A percentile compares a stretch with the other conserved stretches of the same genome.
phyloP scores from a whole-genome alignment of 2,113 vertebrate genomes.

The Rhinolophus ferrumequinum region DNA sequence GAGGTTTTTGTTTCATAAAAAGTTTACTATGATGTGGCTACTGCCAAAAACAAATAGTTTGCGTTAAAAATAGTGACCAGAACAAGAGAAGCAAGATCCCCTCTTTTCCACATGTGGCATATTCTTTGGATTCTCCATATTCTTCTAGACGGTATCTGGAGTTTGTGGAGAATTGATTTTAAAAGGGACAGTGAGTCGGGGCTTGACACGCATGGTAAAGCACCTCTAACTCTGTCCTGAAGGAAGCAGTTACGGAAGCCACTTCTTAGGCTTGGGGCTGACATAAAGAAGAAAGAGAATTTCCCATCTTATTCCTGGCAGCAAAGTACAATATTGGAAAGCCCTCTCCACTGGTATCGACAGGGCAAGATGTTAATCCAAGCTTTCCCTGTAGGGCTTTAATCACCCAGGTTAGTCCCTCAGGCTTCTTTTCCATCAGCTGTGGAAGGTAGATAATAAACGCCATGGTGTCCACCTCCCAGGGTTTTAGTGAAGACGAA shows the following conservation, averaged over 20 bases:
- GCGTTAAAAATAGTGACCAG: neutral
- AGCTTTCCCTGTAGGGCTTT: neutral
- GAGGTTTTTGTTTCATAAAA: neutral
- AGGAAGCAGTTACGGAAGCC: neutral
- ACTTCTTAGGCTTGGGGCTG: neutral
- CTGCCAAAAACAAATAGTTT: neutral
- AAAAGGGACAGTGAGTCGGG: neutral
- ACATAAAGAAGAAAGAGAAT: neutral
- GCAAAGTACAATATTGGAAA: neutral
- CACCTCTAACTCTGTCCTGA: neutral
- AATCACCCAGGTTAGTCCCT: neutral
- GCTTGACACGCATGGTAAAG: neutral
- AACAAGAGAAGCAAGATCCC: neutral
- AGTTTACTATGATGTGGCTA: neutral
- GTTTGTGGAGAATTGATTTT: neutral
- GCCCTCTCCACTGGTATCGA: no score
- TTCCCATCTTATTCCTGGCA: neutral
- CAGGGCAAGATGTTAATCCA: no score
- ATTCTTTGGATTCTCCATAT: neutral
- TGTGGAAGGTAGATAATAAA: neutral
- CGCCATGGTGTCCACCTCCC: no score
- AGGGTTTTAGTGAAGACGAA: neutral
- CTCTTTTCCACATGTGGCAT: neutral
- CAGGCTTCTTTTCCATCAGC: neutral
- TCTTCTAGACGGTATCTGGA: neutral